Percentiles rank a stretch among this genome's conserved stretches.
Evolutionary conservation across 2,113 vertebrate genomes (phyloP).

Genomic region (Carassius carassius): DNA sequence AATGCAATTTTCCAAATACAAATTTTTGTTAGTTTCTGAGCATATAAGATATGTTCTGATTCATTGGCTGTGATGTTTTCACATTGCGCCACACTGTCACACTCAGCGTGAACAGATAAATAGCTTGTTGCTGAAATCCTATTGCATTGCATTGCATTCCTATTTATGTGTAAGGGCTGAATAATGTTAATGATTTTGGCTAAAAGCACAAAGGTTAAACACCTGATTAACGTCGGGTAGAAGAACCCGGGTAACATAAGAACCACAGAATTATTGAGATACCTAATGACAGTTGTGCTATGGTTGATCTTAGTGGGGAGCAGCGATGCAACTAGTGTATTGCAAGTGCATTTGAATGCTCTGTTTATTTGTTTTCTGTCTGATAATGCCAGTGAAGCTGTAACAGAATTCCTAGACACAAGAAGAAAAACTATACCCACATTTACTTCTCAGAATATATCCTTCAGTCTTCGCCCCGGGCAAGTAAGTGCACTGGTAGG

Average conservation of each 20-base stretch:
- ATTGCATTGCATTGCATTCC: no score
- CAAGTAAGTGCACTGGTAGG: slow-evolving; percentile 92
- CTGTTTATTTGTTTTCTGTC: background rate
- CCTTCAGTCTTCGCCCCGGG: slow-evolving; percentile 87
- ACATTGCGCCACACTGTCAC: no score
- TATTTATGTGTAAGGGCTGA: background rate
- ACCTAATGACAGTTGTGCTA: background rate
- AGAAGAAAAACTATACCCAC: background rate
- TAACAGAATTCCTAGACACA: background rate
- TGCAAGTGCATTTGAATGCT: background rate
- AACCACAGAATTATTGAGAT: background rate
- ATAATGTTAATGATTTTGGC: background rate
- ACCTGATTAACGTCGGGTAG: background rate
- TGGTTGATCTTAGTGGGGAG: background rate
- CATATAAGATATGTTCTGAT: background rate
- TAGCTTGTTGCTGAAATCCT: no score
- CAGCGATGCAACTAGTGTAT: background rate
- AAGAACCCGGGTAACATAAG: no score
- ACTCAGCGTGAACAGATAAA: background rate
- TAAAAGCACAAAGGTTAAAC: background rate
- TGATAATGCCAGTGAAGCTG: background rate
- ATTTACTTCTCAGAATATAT: slow-evolving; percentile 79
- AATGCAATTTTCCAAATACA: background rate
- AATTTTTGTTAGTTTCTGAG: background rate
- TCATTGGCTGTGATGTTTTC: background rate